Evolutionary conservation across 2,797 vertebrate species (phyloP).

Genomic region (Lindbergichthys nudifrons): DNA sequence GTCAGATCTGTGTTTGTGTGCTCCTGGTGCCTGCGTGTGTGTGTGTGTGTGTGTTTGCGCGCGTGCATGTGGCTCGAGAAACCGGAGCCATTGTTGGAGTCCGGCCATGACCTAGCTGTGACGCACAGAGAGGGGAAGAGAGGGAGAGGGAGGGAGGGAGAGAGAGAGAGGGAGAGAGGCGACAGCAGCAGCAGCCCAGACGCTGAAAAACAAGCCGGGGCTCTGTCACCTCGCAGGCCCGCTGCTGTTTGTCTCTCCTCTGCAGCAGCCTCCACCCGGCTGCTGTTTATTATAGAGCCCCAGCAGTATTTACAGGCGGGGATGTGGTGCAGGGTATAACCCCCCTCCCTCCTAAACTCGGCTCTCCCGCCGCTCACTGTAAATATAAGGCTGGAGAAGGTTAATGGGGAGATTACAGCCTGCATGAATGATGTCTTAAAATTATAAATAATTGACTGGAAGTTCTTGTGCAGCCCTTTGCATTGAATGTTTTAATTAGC

Average conservation of each 20-base stretch:
- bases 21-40: conserved; percentile 36
- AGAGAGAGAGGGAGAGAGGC: conserved; percentile 22
- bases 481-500: conserved; percentile 42
- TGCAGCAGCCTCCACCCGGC: conserved; percentile 40
- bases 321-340: conserved; percentile 33
- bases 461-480: conserved; percentile 9
- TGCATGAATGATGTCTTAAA: conserved; percentile 32
- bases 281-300: conserved; percentile 52
- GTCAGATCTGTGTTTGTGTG: conserved; percentile 78
- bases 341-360: conserved; percentile 32
- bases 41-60: conserved; percentile 24
- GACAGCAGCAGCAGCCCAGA: conserved; percentile 50
- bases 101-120: conserved; percentile 83
- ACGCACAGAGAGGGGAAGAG: conserved; percentile 70
- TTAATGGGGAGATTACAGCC: conserved; percentile 57
- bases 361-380: conserved; percentile 38
- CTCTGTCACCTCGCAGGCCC: conserved; percentile 59
- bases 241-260: conserved; percentile 47
- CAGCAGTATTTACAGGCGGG: conserved; percentile 43
- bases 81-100: conserved; percentile 81
- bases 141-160: conserved; percentile 34
- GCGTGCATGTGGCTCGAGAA: conserved; percentile 61
- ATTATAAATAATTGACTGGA: conserved; percentile 40
- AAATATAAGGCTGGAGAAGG: conserved; percentile 40
- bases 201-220: conserved; percentile 72